These are phyloP conservation scores for Nothobranchius kuhntae DNA, from an alignment of 2,113 vertebrate species.

Conservation along the genomic window DNA sequence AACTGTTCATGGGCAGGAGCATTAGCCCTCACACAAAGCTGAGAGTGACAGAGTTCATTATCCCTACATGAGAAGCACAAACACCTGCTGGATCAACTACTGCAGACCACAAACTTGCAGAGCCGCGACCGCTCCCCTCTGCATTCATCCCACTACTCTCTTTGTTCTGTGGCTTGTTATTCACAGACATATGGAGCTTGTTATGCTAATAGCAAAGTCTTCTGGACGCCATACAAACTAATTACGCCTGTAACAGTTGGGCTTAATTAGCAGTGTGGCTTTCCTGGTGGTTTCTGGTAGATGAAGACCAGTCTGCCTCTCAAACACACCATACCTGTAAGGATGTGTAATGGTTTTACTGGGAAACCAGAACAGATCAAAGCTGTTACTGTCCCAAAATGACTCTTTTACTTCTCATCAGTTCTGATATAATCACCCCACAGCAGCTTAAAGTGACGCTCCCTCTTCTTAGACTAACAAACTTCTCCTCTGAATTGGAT, in stretches of 20 bases:
- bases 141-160: not conserved
- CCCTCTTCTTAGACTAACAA: not conserved
- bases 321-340: not conserved
- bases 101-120: not conserved
- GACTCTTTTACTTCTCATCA: too few relatives aligned
- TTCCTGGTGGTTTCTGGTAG: not conserved
- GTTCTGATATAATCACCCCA: too few relatives aligned
- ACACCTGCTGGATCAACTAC: not conserved
- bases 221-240: not conserved
- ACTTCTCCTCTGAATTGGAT: too few relatives aligned
- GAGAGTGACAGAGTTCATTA: not conserved
- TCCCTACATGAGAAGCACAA: not conserved
- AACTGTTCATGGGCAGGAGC: not conserved
- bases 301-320: not conserved
- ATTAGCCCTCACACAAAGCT: not conserved
- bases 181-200: not conserved
- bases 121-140: not conserved
- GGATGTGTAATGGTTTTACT: not conserved
- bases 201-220: not conserved
- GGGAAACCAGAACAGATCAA: too few relatives aligned
- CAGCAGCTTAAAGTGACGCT: too few relatives aligned
- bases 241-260: not conserved
- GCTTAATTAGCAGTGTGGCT: conserved; percentile 7
- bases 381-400: too few relatives aligned
- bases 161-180: not conserved